phyloP scores from a whole-genome alignment of 2,888 invertebrate genomes.

The Ganaspis brasiliensis region DNA sequence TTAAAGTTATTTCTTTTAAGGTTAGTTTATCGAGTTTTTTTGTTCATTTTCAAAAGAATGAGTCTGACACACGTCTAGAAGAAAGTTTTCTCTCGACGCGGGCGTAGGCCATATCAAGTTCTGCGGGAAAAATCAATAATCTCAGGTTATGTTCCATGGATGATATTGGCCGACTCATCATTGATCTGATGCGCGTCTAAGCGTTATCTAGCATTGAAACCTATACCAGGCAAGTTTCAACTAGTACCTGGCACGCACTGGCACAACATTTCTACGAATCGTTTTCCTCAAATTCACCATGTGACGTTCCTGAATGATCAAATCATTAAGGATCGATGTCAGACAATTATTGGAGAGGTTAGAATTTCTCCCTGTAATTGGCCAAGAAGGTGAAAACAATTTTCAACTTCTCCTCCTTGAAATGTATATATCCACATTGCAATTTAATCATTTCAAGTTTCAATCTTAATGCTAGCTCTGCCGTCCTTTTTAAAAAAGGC shows the following conservation, averaged over 20 bases:
- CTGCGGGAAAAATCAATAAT: constrained; percentile 34
- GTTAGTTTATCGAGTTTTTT: neutral
- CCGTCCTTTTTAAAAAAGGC: no score
- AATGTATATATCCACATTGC: neutral
- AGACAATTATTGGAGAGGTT: constrained; percentile 11
- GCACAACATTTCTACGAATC: constrained; percentile 34
- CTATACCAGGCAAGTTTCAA: constrained; percentile 26
- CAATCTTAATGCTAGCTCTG: no score
- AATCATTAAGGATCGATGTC: constrained; percentile 20
- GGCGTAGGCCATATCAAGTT: constrained; percentile 22
- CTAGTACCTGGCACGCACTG: constrained; percentile 36
- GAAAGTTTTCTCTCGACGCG: constrained; percentile 7
- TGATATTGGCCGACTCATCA: constrained; percentile 37
- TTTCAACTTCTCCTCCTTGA: neutral
- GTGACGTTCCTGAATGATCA: constrained; percentile 7
- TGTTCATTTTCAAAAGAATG: neutral
- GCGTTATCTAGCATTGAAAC: constrained; percentile 22
- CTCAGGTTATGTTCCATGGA: constrained; percentile 40
- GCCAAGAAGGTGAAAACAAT: neutral
- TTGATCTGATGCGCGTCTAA: constrained; percentile 40
- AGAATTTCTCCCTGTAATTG: constrained; percentile 6
- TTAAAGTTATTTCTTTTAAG: no score
- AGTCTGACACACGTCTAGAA: constrained; percentile 3
- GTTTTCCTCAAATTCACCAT: constrained; percentile 21
- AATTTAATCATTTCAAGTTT: no score